Evolutionary conservation across 2,113 vertebrate species (phyloP), one percentile per base, ranked within the genome.

Genomic region (Paedocypris sp.): DNA sequence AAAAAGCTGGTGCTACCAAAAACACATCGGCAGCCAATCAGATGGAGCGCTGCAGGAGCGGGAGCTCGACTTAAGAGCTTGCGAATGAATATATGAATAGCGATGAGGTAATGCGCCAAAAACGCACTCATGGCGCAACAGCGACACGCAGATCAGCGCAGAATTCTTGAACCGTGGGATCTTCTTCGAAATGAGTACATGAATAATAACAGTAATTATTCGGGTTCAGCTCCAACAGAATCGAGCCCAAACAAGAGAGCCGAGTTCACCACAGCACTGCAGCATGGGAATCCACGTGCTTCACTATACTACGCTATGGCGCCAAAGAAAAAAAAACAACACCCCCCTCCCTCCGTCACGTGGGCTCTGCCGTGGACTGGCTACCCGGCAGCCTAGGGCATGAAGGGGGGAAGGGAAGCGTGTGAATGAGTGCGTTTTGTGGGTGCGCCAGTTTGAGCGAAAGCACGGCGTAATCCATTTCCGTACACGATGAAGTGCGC

Each of bases 71-170:
- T 77, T 80, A 74, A 76, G 73, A 82, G 75, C 61, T 36, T 64
- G 47, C 69, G 41, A 72, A 79, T 77, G 81, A 79, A 84, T 84
- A 83, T 75, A 82, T 83, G 77, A 81, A 85, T 81, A 77, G 70
- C 67, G 78, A 81, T 83, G 83, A 82, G 77, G 82, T 83, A 83
- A 85, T 85, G 81, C 76, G 63, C 74, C 72, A 75, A 83, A 84
- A 76, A 71, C 31, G 29, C 20, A 23, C 4, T 43, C 28, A 16
- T 13, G 32, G 52, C 25, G 43, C 47, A 60, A 45, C 20, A 19
- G 48, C 33, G 19, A 60, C 29, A 48, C 66, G 64, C 73, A 71
- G 52, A 71, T 70, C 62, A 52, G 45, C 4, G 48, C 4, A 3
- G 12, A 51, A 32, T 68, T 35, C 18, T 26, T n/a, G n/a, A n/a